Evolutionary conservation across 2,797 vertebrate species (phyloP).

Genomic region (Ceryle rudis): DNA sequence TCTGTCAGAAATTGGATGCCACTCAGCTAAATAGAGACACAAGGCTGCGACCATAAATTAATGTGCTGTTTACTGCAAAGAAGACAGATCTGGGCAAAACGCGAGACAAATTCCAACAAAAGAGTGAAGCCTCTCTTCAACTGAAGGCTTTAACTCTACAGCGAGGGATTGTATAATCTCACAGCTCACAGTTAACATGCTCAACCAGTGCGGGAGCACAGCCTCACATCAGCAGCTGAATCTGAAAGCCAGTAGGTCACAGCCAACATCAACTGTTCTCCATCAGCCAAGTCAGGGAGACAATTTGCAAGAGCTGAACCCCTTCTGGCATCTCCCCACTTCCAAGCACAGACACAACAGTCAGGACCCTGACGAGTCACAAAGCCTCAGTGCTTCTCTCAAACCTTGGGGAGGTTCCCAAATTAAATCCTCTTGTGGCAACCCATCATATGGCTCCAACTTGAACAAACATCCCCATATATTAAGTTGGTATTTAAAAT

Average conservation of each 20-base stretch:
- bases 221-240: neutral
- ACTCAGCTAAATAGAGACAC: neutral
- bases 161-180: neutral
- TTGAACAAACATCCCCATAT: neutral
- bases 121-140: neutral
- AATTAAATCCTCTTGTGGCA: neutral
- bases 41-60: neutral
- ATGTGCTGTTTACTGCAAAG: neutral
- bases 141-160: neutral
- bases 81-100: neutral
- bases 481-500: neutral
- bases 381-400: neutral
- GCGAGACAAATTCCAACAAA: neutral
- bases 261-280: neutral
- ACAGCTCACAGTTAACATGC: neutral
- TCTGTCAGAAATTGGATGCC: neutral
- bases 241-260: neutral
- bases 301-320: neutral
- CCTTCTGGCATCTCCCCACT: neutral
- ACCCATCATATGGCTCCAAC: neutral
- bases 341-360: neutral
- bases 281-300: neutral
- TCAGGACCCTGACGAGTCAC: neutral
- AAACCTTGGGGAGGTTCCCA: neutral
- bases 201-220: accelerated